Base-by-base conservation (phyloP, 2,113 vertebrate species). In the Megaceryle maxima region DNA sequence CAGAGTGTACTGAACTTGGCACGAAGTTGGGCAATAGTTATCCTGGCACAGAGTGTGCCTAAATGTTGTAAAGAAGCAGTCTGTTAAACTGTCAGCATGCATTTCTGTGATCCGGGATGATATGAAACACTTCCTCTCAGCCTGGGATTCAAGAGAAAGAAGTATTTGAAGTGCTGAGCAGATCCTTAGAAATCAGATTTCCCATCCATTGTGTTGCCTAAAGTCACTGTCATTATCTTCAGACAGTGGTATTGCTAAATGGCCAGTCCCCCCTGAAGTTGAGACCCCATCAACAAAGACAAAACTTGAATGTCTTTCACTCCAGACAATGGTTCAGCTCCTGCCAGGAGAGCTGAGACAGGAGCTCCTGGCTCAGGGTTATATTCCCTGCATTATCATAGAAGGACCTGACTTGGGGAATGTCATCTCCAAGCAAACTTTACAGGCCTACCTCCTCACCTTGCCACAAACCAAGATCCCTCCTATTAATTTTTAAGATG, bases 41-140 rank as follows among this genome's bases (percentile, higher is more conserved):
- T 56, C 74, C 53, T 86, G 92, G 96, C 86, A 90, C 26, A 22
- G 83, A 51, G 11, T 22, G 37, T 70, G 67, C 72, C 46, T 78
- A n/a, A 96, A 82, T 11, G 3, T 62, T 60, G 41, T 81, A 89
- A 83, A 94, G 92, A 85, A 73, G 44, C 29, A 75, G 88, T n/a
- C 41, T 92, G 77, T 91, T 93, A 90, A 96, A 79, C 68, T 87
- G 73, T 88, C 94, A 91, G 80, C 43, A 10, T 26, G 64, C 9
- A 91, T 91, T 97, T 69, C 88, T 70, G 16, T 79, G 72, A 88
- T 67, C 79, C 39, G 16, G 46, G 29, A 31, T 50, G 48, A 84
- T 5, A 46, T 15, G 26, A 87, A 76, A 90, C 72, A 62, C 77
- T 68, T 92, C 63, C 44, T 48, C 41, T 59, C 16, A 80, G 75